These are phyloP conservation scores for Amblyopsis rosae DNA, from an alignment of 2,113 vertebrate genomes.

Conservation along the genomic window DNA sequence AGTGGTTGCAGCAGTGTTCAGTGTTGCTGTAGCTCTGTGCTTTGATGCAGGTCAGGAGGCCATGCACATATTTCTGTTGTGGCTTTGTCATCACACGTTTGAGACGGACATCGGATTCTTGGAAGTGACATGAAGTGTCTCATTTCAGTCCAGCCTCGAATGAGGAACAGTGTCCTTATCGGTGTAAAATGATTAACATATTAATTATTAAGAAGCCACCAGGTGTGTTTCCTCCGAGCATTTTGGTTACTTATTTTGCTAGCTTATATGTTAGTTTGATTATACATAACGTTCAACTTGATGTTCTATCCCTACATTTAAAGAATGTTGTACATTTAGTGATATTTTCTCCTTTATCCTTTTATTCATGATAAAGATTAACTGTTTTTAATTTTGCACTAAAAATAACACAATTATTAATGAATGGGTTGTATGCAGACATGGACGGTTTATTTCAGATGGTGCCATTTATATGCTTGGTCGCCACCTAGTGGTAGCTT, in stretches of 20 bases:
- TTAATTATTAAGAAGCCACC: not conserved
- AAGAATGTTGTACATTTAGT: not conserved
- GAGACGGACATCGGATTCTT: conserved; percentile 13
- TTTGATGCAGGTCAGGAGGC: conserved; percentile 4
- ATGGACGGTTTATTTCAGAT: not conserved
- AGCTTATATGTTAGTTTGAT: not conserved
- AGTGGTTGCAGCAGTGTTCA: not conserved
- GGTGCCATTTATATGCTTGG: not conserved
- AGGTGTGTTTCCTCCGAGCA: not conserved
- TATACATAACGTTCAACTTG: not conserved
- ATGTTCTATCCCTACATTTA: not conserved
- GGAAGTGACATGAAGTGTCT: conserved; percentile 1
- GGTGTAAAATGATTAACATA: not conserved
- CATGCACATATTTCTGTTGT: not conserved
- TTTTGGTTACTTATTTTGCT: not conserved
- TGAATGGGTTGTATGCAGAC: not conserved
- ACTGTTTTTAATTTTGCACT: conserved; percentile 3
- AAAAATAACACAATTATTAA: not conserved
- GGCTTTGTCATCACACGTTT: not conserved
- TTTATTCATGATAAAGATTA: not conserved
- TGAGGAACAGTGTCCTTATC: not conserved
- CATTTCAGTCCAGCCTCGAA: not conserved
- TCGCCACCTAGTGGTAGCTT: conserved; percentile 47
- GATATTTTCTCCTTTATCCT: not conserved
- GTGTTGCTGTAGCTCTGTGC: not conserved